A percentile compares a stretch with the other conserved stretches of the same genome.
These are phyloP conservation scores for Hybognathus amarus DNA, from an alignment of 2,797 vertebrate genomes.

Conservation along the genomic window DNA sequence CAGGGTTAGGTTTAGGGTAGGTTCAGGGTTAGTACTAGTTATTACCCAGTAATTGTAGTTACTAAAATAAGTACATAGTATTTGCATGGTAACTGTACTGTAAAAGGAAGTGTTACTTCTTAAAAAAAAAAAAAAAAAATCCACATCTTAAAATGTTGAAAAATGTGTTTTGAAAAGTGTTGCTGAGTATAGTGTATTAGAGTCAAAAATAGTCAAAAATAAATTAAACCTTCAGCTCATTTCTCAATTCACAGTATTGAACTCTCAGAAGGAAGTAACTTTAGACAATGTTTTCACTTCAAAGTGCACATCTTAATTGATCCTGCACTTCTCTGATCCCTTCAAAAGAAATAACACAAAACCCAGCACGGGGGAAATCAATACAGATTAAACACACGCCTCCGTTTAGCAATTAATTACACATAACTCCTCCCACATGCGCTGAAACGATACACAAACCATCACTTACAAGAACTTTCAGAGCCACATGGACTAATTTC, in stretches of 20 bases:
- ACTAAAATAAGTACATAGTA: too few species aligned
- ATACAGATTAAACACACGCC: constrained; percentile 59
- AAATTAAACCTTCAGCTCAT: not conserved
- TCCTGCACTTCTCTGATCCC: constrained; percentile 56
- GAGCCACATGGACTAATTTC: constrained; percentile 32
- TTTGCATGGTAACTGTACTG: too few species aligned
- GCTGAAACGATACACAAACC: not conserved
- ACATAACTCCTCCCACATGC: constrained; percentile 29
- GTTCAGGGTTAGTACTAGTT: too few species aligned
- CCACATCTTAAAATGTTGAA: not conserved
- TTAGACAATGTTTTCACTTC: constrained; percentile 42
- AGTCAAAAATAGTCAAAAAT: not conserved
- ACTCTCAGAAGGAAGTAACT: constrained; percentile 40
- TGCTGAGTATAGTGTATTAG: not conserved
- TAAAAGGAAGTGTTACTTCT: too few species aligned
- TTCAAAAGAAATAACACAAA: constrained; percentile 58
- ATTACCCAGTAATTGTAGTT: too few species aligned
- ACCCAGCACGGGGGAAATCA: constrained; percentile 55
- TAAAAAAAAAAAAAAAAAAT: not conserved
- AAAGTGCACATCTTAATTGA: constrained; percentile 51
- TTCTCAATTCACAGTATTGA: not conserved
- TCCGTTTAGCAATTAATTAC: constrained; percentile 53
- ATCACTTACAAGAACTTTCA: not conserved
- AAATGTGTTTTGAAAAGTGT: not conserved
- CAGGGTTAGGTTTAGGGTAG: too few species aligned